These are phyloP conservation scores for Dione juno DNA, from an alignment of 2,888 invertebrate species.

Conservation along the genomic window DNA sequence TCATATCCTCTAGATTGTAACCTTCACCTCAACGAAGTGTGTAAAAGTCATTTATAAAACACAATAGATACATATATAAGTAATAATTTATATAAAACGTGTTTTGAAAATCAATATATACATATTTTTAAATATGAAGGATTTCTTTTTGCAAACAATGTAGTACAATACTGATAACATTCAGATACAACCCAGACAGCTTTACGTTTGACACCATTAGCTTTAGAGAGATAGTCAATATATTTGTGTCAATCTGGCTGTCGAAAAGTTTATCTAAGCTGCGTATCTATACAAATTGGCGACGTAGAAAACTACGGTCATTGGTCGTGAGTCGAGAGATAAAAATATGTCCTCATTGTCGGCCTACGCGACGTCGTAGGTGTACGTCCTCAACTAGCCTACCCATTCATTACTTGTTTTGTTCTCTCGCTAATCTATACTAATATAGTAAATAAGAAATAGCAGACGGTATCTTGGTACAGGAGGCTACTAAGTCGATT, in stretches of 20 bases:
- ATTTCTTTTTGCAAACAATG: conserved; percentile 1
- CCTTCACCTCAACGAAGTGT: conserved; percentile 7
- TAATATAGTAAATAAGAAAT: conserved; percentile 27
- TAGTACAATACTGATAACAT: conserved; percentile 18
- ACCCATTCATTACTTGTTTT: conserved; percentile 34
- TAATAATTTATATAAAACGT: too few species aligned
- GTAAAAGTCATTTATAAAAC: conserved; percentile 10
- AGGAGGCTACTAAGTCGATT: too few species aligned
- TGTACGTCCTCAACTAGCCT: conserved; percentile 32
- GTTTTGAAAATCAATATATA: background rate
- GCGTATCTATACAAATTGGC: conserved; percentile 35
- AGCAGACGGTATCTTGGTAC: background rate
- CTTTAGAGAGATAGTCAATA: conserved; percentile 3
- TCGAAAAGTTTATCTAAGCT: conserved; percentile 33
- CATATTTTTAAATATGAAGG: background rate
- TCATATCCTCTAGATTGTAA: conserved; percentile 5
- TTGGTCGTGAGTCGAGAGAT: conserved; percentile 41
- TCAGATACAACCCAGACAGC: conserved; percentile 32
- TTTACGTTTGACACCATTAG: conserved; percentile 39
- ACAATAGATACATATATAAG: too few species aligned
- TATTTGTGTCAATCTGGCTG: conserved; percentile 39
- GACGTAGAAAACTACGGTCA: conserved; percentile 41
- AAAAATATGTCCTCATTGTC: conserved; percentile 44
- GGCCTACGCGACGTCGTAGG: conserved; percentile 41
- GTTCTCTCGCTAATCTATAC: conserved; percentile 22